Percentiles rank a stretch among this genome's conserved stretches.
phyloP scores from a whole-genome alignment of 1,140 invertebrate genomes.

The Monomorium pharaonis region DNA sequence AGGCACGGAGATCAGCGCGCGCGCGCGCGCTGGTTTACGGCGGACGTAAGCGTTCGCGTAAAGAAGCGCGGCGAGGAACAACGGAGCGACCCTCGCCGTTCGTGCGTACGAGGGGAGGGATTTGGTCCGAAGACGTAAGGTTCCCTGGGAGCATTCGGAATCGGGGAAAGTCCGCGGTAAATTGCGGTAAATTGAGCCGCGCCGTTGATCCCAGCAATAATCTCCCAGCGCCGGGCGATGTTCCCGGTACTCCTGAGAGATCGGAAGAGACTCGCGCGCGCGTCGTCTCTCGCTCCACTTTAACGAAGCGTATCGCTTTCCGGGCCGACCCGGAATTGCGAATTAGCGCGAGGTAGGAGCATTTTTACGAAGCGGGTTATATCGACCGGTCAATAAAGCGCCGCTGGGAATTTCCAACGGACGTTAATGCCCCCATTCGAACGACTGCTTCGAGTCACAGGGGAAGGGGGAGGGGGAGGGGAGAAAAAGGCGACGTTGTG shows the following conservation, averaged over 20 bases:
- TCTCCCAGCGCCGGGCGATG: slow-evolving; percentile 43
- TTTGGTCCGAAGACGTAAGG: slow-evolving; percentile 64
- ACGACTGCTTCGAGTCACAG: slow-evolving; percentile 60
- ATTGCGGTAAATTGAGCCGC: slow-evolving; percentile 68
- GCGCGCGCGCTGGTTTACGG: no score
- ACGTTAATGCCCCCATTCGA: slow-evolving; percentile 65
- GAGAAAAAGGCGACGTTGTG: slow-evolving; percentile 7
- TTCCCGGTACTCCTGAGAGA: slow-evolving; percentile 8
- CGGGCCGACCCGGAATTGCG: slow-evolving; percentile 55
- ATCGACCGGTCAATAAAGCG: slow-evolving; percentile 60
- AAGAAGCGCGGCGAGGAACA: slow-evolving; percentile 29
- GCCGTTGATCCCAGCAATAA: slow-evolving; percentile 60
- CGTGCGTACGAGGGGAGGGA: slow-evolving; percentile 31
- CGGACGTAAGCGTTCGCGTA: slow-evolving; percentile 67
- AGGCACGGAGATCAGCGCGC: slow-evolving; percentile 68
- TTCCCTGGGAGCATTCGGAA: slow-evolving; percentile 48
- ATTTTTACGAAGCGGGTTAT: slow-evolving; percentile 60
- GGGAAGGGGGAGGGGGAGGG: neutral
- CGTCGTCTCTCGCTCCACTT: slow-evolving; percentile 30
- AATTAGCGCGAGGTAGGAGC: slow-evolving; percentile 55
- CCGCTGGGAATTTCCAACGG: slow-evolving; percentile 52
- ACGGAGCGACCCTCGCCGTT: slow-evolving; percentile 45
- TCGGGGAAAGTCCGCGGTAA: slow-evolving; percentile 62
- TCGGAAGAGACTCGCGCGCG: neutral
- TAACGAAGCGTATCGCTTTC: slow-evolving; percentile 50